These are phyloP conservation scores for Anthrax anthrax DNA, from an alignment of 2,888 invertebrate species.

Conservation along the genomic window DNA sequence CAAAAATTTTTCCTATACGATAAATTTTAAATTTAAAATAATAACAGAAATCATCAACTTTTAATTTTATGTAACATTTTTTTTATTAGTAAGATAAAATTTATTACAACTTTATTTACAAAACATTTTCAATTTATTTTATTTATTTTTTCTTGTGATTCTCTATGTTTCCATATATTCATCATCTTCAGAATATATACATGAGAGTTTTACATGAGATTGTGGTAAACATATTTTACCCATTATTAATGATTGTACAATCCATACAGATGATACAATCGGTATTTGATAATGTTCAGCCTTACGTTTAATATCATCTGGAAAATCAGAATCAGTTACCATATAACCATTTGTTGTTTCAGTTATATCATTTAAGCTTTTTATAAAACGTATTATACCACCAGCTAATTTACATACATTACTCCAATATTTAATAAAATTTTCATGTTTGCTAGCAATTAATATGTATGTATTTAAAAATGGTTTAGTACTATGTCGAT, in stretches of 20 bases:
- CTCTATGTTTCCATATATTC: neutral
- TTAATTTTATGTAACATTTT: too few species aligned
- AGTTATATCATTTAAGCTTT: constrained; percentile 36
- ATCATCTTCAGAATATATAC: neutral
- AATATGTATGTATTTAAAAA: constrained; percentile 39
- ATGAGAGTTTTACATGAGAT: constrained; percentile 23
- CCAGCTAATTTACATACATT: constrained; percentile 45
- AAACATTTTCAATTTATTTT: too few species aligned
- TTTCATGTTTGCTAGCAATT: constrained; percentile 38
- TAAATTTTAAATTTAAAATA: too few species aligned
- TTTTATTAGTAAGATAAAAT: too few species aligned
- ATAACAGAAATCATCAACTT: too few species aligned
- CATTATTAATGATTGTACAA: constrained; percentile 51
- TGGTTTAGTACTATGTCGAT: constrained; percentile 31
- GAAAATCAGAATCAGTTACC: constrained; percentile 48
- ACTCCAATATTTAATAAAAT: constrained; percentile 46
- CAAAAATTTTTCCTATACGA: too few species aligned
- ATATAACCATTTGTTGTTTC: constrained; percentile 38
- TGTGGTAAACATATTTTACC: constrained; percentile 39
- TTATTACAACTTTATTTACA: too few species aligned
- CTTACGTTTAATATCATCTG: constrained; percentile 37
- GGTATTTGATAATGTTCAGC: constrained; percentile 46
- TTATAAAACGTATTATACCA: constrained; percentile 36
- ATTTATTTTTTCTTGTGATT: too few species aligned
- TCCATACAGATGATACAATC: constrained; percentile 52